Evolutionary conservation across 2,888 invertebrate genomes (phyloP).

Genomic region (Tinea trinotella): DNA sequence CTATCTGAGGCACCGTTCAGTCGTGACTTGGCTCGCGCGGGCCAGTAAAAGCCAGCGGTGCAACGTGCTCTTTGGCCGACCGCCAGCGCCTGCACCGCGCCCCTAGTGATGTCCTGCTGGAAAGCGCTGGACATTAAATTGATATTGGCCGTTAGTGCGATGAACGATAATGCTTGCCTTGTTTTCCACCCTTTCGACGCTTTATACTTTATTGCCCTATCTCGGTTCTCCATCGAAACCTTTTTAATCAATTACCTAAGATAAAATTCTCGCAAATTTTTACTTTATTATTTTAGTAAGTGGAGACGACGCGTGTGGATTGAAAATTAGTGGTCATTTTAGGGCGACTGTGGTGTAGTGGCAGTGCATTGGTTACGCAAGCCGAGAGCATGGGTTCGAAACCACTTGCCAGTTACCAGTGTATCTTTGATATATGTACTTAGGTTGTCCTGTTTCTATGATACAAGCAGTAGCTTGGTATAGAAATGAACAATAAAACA

Average conservation of each 20-base stretch:
- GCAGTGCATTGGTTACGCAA: too few relatives aligned
- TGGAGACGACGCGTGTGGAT: too few relatives aligned
- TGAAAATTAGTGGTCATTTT: too few relatives aligned
- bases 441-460: too few relatives aligned
- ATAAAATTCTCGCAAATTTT: background rate
- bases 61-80: constrained; percentile 10
- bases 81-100: constrained; percentile 8
- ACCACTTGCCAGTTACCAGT: too few relatives aligned
- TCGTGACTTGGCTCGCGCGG: constrained; percentile 17
- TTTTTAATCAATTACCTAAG: background rate
- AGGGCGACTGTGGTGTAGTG: too few relatives aligned
- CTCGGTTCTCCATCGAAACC: background rate
- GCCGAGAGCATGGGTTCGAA: too few relatives aligned
- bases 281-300: too few relatives aligned
- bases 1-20: constrained; percentile 15
- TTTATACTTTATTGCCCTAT: constrained; percentile 12
- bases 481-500: too few relatives aligned
- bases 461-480: too few relatives aligned
- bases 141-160: constrained; percentile 17
- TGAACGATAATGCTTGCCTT: constrained; percentile 10
- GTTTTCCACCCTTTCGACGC: constrained; percentile 17
- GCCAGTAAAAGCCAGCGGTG: constrained; percentile 16
- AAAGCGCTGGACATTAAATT: constrained; percentile 16
- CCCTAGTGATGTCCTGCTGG: constrained; percentile 7
- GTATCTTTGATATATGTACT: too few relatives aligned